phyloP scores from a whole-genome alignment of 2,888 invertebrate species.

The Lasioglossum calceatum region DNA sequence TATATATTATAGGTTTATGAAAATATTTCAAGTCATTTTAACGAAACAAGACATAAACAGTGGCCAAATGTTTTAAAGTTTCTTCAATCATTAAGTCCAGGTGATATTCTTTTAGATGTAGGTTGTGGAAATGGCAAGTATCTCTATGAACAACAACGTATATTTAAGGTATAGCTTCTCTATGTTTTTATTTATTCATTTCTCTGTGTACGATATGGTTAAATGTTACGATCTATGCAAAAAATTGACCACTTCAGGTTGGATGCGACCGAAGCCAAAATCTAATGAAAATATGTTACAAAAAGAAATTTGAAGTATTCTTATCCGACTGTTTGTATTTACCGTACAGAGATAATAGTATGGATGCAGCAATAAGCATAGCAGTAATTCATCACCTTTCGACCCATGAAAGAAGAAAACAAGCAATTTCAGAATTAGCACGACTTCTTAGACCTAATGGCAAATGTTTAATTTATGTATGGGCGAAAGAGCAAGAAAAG shows the following conservation, averaged over 20 bases:
- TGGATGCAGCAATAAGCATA: constrained; percentile 95
- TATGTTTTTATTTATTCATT: not conserved
- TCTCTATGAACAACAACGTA: constrained; percentile 84
- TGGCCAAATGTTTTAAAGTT: constrained; percentile 97
- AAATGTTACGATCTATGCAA: not conserved
- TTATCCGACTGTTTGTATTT: constrained; percentile 91
- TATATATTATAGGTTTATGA: constrained; percentile 91
- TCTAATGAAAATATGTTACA: constrained; percentile 88
- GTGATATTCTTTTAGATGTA: constrained; percentile 93
- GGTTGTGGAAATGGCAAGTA: constrained; percentile 99
- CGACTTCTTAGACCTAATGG: constrained; percentile 91
- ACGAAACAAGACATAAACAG: constrained; percentile 95
- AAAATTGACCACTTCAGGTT: constrained; percentile 85
- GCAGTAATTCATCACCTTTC: constrained; percentile 99
- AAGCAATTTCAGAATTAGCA: constrained; percentile 91
- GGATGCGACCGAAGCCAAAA: constrained; percentile 93
- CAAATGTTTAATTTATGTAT: constrained; percentile 95
- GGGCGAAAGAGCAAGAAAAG: constrained; percentile 95
- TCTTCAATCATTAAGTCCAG: constrained; percentile 87
- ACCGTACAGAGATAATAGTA: constrained; percentile 88
- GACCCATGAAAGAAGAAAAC: constrained; percentile 90
- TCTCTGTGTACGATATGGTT: not conserved
- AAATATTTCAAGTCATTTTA: constrained; percentile 97
- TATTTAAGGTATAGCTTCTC: constrained; percentile 73
- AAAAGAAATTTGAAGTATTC: constrained; percentile 88